phyloP scores from a whole-genome alignment of 37 sponge, comb jelly and placozoan species.

The Axinella damicornis region DNA sequence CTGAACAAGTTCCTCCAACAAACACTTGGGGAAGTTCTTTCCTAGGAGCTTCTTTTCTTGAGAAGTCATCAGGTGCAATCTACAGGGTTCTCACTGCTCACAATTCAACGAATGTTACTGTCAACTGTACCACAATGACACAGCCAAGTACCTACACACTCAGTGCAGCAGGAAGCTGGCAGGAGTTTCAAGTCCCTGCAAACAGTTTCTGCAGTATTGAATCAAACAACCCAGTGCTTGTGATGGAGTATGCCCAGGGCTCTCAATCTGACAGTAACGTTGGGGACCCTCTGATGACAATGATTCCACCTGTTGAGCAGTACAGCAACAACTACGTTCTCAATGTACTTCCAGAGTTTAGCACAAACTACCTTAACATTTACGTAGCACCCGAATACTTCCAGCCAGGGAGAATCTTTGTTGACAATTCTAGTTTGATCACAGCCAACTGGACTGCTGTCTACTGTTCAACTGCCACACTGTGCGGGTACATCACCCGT shows the following conservation, averaged over 20 bases:
- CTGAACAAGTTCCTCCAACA: constrained; percentile 69
- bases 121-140: constrained; percentile 16
- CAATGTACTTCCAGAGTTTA: constrained; percentile 11
- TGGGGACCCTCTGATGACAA: constrained; percentile 72
- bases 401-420: constrained; percentile 14
- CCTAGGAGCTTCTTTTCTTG: constrained; percentile 32
- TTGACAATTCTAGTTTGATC: constrained; percentile 14
- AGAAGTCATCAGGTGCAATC: constrained; percentile 20
- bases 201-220: constrained; percentile 43
- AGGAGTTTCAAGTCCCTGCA: background rate
- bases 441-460: constrained; percentile 10
- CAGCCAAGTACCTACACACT: background rate
- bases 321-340: constrained; percentile 59
- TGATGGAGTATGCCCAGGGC: constrained; percentile 46
- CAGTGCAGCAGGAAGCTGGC: constrained; percentile 9
- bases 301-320: constrained; percentile 77
- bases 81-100: constrained; percentile 41
- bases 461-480: background rate
- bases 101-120: constrained; percentile 34
- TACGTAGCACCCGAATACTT: constrained; percentile 37
- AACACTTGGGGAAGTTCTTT: constrained; percentile 66
- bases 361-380: constrained; percentile 43
- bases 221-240: constrained; percentile 45
- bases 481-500: constrained; percentile 39
- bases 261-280: background rate